phyloP scores from a whole-genome alignment of 2,797 vertebrate genomes.

The Bradypodion ventrale region DNA sequence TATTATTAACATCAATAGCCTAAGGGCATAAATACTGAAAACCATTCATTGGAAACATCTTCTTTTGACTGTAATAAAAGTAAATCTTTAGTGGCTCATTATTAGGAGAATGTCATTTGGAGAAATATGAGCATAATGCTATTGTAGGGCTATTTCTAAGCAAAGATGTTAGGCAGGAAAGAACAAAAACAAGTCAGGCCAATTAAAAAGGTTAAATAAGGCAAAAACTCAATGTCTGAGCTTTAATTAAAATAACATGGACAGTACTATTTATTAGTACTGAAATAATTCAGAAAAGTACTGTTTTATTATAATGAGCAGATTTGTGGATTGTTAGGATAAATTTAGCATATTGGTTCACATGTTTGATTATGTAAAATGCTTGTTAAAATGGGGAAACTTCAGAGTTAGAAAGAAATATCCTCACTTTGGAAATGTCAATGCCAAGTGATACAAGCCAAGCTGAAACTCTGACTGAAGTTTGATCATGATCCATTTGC shows the following conservation, averaged over 20 bases:
- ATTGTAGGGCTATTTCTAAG: slow-evolving; percentile 9
- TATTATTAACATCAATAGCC: slow-evolving; percentile 9
- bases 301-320: background rate
- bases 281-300: background rate
- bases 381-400: background rate
- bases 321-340: background rate
- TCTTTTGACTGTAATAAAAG: background rate
- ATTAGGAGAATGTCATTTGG: background rate
- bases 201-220: slow-evolving; percentile 32
- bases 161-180: background rate
- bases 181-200: slow-evolving; percentile 25
- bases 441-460: too few relatives aligned
- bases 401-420: too few relatives aligned
- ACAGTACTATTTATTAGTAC: background rate
- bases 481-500: background rate
- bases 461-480: background rate
- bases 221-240: background rate
- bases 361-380: background rate
- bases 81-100: background rate
- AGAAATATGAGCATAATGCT: background rate
- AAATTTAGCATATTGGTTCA: background rate
- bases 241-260: slow-evolving; percentile 1
- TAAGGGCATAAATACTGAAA: background rate
- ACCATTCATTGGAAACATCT: background rate
- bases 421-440: background rate